Percentiles rank a stretch among this genome's conserved stretches.
Evolutionary conservation across 2,797 vertebrate genomes (phyloP).

Genomic region (Chelidonichthys spinosus): DNA sequence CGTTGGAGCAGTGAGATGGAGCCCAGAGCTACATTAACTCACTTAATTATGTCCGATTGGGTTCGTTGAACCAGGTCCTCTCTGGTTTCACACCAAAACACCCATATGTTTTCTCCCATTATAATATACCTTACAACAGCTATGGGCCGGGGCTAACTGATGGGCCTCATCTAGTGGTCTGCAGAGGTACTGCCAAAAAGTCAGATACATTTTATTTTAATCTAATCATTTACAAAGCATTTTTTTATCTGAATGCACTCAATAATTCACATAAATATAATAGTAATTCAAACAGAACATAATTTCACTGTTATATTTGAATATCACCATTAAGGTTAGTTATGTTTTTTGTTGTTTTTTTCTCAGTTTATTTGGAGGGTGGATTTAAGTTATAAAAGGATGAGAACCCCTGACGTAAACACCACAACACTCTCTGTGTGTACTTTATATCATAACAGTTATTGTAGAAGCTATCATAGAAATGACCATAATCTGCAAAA

Average conservation of each 20-base stretch:
- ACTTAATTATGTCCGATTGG: slow-evolving; percentile 23
- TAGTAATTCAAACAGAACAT: neutral
- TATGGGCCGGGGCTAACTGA: neutral
- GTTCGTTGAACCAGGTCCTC: slow-evolving; percentile 1
- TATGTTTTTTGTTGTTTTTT: neutral
- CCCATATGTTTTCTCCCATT: slow-evolving; percentile 13
- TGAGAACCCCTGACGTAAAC: neutral
- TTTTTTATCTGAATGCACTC: neutral
- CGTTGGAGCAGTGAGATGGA: slow-evolving; percentile 18
- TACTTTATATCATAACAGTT: neutral
- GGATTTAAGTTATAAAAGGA: neutral
- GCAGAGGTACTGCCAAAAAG: neutral
- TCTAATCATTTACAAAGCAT: neutral
- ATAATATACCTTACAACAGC: slow-evolving; percentile 1
- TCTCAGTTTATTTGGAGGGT: slow-evolving; percentile 1
- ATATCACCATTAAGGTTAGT: neutral
- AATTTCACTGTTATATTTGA: neutral
- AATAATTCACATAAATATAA: neutral
- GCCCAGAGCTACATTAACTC: slow-evolving; percentile 8
- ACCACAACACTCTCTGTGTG: neutral
- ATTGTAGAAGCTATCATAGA: neutral
- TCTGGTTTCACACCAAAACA: slow-evolving; percentile 16
- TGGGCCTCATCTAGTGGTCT: too few relatives aligned
- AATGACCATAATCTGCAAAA: neutral
- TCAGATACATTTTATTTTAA: neutral